Evolutionary conservation across 2,888 invertebrate genomes (phyloP).

Genomic region (Drosophila dives): DNA sequence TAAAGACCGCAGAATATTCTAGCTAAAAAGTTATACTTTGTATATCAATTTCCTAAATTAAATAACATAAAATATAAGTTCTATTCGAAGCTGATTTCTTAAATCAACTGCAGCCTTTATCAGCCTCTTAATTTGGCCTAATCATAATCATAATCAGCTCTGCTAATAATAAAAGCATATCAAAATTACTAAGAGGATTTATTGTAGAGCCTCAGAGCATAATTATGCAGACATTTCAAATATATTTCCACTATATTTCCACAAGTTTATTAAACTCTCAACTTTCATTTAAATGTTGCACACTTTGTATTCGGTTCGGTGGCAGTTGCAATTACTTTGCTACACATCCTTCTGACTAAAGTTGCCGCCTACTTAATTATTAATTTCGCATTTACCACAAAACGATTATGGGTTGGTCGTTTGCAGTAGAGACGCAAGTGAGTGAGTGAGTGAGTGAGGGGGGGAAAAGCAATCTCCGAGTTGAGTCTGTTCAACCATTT

Average conservation of each 20-base stretch:
- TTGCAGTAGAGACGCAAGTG: slow-evolving; percentile 1
- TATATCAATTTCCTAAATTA: too few relatives aligned
- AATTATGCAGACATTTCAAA: background rate
- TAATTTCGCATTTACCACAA: slow-evolving; percentile 80
- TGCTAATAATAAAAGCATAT: background rate
- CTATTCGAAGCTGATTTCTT: background rate
- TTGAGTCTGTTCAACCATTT: slow-evolving; percentile 49
- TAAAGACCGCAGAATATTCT: background rate
- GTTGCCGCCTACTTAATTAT: slow-evolving; percentile 71
- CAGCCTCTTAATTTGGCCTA: background rate
- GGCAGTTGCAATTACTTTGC: slow-evolving; percentile 45
- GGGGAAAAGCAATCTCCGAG: slow-evolving; percentile 22
- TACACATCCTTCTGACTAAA: slow-evolving; percentile 15
- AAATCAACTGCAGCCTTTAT: background rate
- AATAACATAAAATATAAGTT: background rate
- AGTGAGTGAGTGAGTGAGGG: background rate
- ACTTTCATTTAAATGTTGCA: slow-evolving; percentile 25
- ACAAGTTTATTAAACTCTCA: background rate
- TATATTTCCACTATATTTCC: background rate
- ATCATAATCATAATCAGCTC: background rate
- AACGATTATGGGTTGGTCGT: slow-evolving; percentile 58
- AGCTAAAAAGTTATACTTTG: background rate
- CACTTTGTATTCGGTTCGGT: slow-evolving; percentile 38
- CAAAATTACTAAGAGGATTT: background rate
- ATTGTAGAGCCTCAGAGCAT: background rate